Conservation (phyloP, 2,797 vertebrate genomes). For the Tapera naevia region DNA sequence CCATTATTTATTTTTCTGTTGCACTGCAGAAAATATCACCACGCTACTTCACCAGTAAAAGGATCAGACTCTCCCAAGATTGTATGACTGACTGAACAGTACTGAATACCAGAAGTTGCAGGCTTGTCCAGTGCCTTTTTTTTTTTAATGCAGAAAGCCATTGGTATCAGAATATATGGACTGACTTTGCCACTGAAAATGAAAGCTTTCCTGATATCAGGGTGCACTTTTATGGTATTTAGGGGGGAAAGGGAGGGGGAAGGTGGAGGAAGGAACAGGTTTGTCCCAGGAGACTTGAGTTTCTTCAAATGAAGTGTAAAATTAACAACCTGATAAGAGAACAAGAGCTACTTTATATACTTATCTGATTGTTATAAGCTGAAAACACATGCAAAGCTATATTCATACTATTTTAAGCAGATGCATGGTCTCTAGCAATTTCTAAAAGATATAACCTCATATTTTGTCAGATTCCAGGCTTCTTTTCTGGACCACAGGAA, state of each 20-base stretch:
- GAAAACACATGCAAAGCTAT: not conserved
- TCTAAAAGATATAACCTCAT: not conserved
- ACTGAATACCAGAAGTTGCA: not conserved
- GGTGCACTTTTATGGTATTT: not conserved
- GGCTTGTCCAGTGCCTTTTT: not conserved
- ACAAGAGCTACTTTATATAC: not conserved
- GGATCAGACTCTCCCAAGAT: not conserved
- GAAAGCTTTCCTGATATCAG: not conserved
- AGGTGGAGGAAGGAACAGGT: fast-evolving
- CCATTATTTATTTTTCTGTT: not conserved
- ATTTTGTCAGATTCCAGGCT: not conserved
- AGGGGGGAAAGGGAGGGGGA: not conserved
- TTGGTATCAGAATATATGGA: not conserved
- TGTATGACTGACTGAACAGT: not conserved
- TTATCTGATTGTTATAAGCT: not conserved
- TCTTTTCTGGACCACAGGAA: not conserved
- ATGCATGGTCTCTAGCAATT: not conserved
- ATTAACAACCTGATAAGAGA: not conserved
- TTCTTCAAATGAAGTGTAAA: not conserved
- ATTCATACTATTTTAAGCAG: not conserved
- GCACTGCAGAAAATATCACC: not conserved
- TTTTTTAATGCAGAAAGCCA: not conserved
- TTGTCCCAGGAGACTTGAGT: not conserved
- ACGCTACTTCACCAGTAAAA: not conserved
- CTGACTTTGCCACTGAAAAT: not conserved